These are phyloP conservation scores for Anticlea derivata DNA, from an alignment of 2,888 invertebrate species.

Conservation along the genomic window DNA sequence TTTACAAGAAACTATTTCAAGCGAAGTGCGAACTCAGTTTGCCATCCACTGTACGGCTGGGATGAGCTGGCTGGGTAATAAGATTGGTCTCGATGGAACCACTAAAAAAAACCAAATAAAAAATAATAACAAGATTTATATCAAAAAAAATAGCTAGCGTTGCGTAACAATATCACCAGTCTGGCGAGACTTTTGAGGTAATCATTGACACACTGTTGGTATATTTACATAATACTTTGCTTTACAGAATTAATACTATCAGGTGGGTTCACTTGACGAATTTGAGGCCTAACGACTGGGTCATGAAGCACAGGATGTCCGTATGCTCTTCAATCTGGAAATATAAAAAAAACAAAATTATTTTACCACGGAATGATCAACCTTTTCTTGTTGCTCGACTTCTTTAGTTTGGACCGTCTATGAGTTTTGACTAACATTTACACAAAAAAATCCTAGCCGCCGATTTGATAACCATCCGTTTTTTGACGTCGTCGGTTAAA, in stretches of 20 bases:
- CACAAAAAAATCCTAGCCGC: no score
- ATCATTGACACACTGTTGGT: constrained; percentile 67
- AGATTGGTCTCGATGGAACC: no score
- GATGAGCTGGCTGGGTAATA: no score
- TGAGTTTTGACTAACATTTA: no score
- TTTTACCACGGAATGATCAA: no score
- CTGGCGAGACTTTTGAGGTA: constrained; percentile 66
- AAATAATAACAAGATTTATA: constrained; percentile 80
- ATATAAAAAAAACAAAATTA: constrained; percentile 36
- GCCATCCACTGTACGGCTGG: no score
- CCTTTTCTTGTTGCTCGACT: no score
- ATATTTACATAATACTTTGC: constrained; percentile 74
- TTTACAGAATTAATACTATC: constrained; percentile 47
- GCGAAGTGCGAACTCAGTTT: no score
- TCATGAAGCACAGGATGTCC: constrained; percentile 94
- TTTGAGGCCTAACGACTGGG: constrained; percentile 87
- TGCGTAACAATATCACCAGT: constrained; percentile 79
- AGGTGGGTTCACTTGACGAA: constrained; percentile 70
- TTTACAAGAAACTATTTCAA: no score
- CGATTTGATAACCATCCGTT: no score
- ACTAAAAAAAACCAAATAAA: constrained; percentile 39
- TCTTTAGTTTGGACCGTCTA: no score
- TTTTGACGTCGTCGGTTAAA: no score
- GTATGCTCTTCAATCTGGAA: constrained; percentile 96
- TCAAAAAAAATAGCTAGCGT: constrained; percentile 69